Evolutionary conservation across 2,113 vertebrate genomes (phyloP), one percentile per base, ranked within the genome.

Genomic region (Lophotis ruficrista): DNA sequence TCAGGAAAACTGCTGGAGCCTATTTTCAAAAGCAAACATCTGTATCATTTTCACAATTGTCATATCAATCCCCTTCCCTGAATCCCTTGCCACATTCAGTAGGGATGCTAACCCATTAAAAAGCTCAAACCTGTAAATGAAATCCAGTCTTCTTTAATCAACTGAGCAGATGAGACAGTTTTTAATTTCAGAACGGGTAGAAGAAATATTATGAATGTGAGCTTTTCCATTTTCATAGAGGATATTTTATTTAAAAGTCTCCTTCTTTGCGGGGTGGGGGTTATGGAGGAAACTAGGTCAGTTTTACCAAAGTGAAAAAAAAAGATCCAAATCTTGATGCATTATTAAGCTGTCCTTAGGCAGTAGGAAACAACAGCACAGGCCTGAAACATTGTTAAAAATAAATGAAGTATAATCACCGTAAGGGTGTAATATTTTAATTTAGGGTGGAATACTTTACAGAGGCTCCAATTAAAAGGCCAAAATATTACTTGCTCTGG

Each of bases 301-400:
- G 53, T 97, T 97, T 95, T 94, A 96, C 79, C 87, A 85, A 83
- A 77, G 61, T 78, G 64, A 89, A 95, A 93, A 94, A 86, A 84
- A 24, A 0, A 5, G 12, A 95, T 90, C 43, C 0, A 5, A 96
- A 96, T 88, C 87, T 48, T 90, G 89, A 96, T 97, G 80, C 64
- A 94, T 97, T 97, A 97, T 94, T 97, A 97, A 97, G 93, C 83
- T 96, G 66, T 89, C 92, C 88, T 96, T 58, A 90, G 89, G 93
- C 83, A 89, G 60, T 6, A 78, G 69, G 76, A 65, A 89, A 95
- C 79, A 95, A 11, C 37, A 79, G 48, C 56, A 88, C 4, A 41
- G 53, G 79, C 56, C 85, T 96, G 87, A 91, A 69, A 94, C 43
- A 92, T 7, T 92, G 43, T 94, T 90, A 91, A 94, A 96, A 96